phyloP scores from a whole-genome alignment of 2,113 vertebrate genomes.

The Proterorhinus semilunaris region DNA sequence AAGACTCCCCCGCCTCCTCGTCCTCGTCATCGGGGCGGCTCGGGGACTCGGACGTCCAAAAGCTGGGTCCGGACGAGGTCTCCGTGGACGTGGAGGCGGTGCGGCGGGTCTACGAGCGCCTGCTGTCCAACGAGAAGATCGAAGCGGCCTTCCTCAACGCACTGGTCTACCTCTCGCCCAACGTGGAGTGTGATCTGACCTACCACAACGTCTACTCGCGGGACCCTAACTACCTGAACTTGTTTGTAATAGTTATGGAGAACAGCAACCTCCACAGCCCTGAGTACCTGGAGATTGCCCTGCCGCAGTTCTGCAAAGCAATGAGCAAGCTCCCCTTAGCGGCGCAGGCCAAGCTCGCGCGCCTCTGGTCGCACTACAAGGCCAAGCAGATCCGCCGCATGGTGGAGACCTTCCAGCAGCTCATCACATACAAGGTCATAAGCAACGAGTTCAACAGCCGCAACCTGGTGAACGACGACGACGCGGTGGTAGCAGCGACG shows the following conservation, averaged over 20 bases:
- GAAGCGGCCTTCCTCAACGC: slow-evolving; percentile 98
- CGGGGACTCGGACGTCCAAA: slow-evolving; percentile 82
- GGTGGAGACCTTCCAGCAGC: slow-evolving; percentile 98
- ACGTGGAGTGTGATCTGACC: slow-evolving; percentile 96
- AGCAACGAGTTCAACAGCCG: slow-evolving; percentile 97
- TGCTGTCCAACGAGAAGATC: slow-evolving; percentile 94
- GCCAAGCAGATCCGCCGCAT: slow-evolving; percentile 91
- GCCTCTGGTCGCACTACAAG: slow-evolving; percentile 91
- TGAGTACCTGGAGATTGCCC: slow-evolving; percentile 96
- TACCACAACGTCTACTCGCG: slow-evolving; percentile 96
- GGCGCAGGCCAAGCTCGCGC: slow-evolving; percentile 90
- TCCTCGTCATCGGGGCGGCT: slow-evolving; percentile 75
- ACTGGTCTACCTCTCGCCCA: slow-evolving; percentile 96
- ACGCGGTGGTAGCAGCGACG: slow-evolving; percentile 92
- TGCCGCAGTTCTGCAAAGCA: slow-evolving; percentile 97
- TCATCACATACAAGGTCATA: slow-evolving; percentile 97
- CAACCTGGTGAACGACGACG: slow-evolving; percentile 95
- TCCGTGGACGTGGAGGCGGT: slow-evolving; percentile 95
- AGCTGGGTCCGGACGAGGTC: slow-evolving; percentile 88
- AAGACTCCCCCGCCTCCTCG: slow-evolving; percentile 78
- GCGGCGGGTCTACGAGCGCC: slow-evolving; percentile 89
- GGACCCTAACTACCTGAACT: slow-evolving; percentile 96
- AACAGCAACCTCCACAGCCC: slow-evolving; percentile 98
- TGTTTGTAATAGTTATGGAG: slow-evolving; percentile 98
- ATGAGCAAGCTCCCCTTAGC: slow-evolving; percentile 97